Evolutionary conservation across 2,113 vertebrate genomes (phyloP).

Genomic region (Strigops habroptila): DNA sequence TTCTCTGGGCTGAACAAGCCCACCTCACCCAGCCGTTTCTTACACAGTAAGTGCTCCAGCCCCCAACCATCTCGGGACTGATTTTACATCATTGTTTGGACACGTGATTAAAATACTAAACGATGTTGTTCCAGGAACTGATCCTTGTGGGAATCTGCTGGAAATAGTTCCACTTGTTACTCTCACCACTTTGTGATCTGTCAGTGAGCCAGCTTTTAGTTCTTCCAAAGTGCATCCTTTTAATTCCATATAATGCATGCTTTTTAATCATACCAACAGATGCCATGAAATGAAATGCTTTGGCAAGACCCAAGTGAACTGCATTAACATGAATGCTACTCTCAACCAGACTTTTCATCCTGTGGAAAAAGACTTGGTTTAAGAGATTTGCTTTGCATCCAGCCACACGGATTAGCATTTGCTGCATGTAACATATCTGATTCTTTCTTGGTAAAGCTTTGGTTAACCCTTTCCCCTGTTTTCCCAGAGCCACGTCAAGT

Average conservation of each 20-base stretch:
- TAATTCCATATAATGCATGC: constrained; percentile 34
- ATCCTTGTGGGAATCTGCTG: constrained; percentile 67
- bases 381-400: not conserved
- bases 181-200: constrained; percentile 20
- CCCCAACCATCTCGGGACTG: not conserved
- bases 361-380: not conserved
- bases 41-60: not conserved
- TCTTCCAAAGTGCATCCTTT: constrained; percentile 48
- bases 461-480: not conserved
- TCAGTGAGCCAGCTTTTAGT: constrained; percentile 31
- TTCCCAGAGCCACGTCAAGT: not conserved
- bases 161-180: constrained; percentile 37
- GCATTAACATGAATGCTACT: not conserved
- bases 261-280: constrained; percentile 21
- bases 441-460: not conserved
- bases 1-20: not conserved
- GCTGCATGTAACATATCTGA: rapidly evolving
- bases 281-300: constrained; percentile 8
- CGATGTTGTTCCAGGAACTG: constrained; percentile 36
- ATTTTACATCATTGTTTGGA: constrained; percentile 24
- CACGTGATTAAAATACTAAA: constrained; percentile 35
- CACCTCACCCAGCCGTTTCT: not conserved
- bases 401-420: not conserved
- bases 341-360: not conserved
- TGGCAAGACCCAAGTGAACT: not conserved